Evolutionary conservation across 2,113 vertebrate genomes (phyloP), one percentile per base, ranked within the genome.

Genomic region (Pedetes capensis): DNA sequence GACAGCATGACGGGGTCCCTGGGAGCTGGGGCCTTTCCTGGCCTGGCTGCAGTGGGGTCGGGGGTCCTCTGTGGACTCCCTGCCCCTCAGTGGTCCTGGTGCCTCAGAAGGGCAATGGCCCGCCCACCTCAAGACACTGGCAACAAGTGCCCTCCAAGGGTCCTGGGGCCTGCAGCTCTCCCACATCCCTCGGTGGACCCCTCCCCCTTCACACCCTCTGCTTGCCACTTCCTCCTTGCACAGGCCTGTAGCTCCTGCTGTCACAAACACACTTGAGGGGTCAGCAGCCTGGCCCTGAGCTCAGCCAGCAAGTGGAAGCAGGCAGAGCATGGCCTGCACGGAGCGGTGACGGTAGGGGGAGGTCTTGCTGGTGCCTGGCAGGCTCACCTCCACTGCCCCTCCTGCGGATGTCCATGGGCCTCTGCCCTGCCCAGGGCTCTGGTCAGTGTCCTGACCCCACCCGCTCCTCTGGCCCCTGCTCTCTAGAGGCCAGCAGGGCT

Each of bases 331-430:
- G 49, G 17, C 42, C 32, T 91, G 12, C 4, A 55, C 34, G 2
- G 1, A 37, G 11, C 29, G 25, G 8, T 2, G 18, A 22, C n/a
- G 42, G 1, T 3, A 17, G 5, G 20, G 32, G 10, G 5, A 4
- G 27, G 96, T 97, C 9, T 8, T 53, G n/a, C 55, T 27, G 32
- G 49, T 49, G n/a, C 12, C 53, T 57, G 37, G 44, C 2, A 25
- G 23, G 63, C n/a, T 80, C 6, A 3, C n/a, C 51, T n/a, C 27
- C 5, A 0, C 20, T 5, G 42, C 34, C 66, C 22, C 29, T 44
- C 59, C 64, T 8, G 32, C 18, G 2, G 42, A 34, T 34, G 8
- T 61, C 57, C 39, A 34, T 63, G 39, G 0, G 34, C 22, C 53
- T 88, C 37, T 71, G 61, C 53, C n/a, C 74, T n/a, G 44, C 57